Evolutionary conservation across 1,140 invertebrate genomes (phyloP).

Genomic region (Archivesica marissinica): DNA sequence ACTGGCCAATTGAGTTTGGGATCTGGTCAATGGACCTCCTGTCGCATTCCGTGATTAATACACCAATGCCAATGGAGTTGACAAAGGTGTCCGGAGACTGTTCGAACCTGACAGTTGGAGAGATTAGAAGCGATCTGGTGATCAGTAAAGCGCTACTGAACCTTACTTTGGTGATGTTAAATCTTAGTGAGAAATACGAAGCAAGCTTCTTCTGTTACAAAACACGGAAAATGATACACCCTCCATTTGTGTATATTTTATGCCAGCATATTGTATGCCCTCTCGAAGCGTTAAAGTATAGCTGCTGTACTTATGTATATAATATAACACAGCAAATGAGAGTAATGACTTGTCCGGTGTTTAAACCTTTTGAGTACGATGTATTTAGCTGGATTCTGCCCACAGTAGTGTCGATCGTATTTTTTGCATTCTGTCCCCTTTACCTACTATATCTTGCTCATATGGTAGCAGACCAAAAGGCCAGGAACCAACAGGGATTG

Average conservation of each 20-base stretch:
- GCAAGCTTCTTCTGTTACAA: constrained; percentile 53
- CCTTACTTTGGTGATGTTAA: not conserved
- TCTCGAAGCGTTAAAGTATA: constrained; percentile 25
- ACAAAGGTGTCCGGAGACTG: constrained; percentile 7
- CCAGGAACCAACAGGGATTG: not conserved
- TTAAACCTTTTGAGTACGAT: constrained; percentile 34
- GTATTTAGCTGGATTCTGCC: constrained; percentile 46
- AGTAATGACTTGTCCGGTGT: not conserved
- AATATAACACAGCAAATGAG: not conserved
- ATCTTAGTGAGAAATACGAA: constrained; percentile 36
- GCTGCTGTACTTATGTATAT: constrained; percentile 33
- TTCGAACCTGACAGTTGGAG: constrained; percentile 54
- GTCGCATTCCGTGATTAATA: not conserved
- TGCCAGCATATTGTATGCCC: constrained; percentile 39
- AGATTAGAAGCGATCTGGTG: not conserved
- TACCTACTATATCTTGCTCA: not conserved
- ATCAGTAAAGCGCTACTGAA: constrained; percentile 26
- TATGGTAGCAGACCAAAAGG: not conserved
- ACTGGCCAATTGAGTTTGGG: constrained; percentile 51
- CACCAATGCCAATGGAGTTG: constrained; percentile 12
- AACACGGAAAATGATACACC: constrained; percentile 8
- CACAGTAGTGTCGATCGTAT: constrained; percentile 6
- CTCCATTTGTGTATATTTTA: constrained; percentile 26
- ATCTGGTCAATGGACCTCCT: constrained; percentile 59
- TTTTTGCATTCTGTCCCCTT: constrained; percentile 31